Percentiles rank a stretch among this genome's conserved stretches.
These are phyloP conservation scores for Apamea anceps DNA, from an alignment of 2,888 invertebrate species.

Conservation along the genomic window DNA sequence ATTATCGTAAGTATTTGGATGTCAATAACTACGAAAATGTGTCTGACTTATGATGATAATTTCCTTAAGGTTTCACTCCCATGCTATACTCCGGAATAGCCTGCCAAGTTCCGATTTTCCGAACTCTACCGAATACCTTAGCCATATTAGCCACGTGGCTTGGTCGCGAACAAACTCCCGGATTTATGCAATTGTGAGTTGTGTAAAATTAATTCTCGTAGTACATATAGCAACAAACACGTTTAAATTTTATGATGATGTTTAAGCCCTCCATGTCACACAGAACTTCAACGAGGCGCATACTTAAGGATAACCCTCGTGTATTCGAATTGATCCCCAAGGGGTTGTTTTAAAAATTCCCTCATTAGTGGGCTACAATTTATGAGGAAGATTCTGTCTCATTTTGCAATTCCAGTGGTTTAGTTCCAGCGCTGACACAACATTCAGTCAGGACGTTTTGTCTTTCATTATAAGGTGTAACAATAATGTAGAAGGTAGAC, in stretches of 20 bases:
- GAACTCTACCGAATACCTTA: background rate
- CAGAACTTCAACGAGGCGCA: background rate
- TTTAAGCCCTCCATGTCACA: too few species aligned
- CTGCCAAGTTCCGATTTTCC: too few species aligned
- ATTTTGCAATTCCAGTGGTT: slow-evolving; percentile 14
- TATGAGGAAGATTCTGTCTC: slow-evolving; percentile 1
- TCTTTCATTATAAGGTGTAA: background rate
- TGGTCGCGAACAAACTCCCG: background rate
- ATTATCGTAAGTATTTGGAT: background rate
- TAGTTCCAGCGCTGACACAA: background rate
- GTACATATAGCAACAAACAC: background rate
- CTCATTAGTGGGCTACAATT: slow-evolving; percentile 24
- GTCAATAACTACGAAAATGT: background rate
- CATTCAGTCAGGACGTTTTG: background rate
- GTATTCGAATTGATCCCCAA: slow-evolving; percentile 15
- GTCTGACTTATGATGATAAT: background rate
- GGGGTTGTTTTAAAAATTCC: slow-evolving; percentile 41
- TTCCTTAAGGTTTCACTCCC: background rate
- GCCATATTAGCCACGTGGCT: background rate
- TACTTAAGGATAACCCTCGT: slow-evolving; percentile 6
- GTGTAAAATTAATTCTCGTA: background rate
- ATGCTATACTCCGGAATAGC: background rate
- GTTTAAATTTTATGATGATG: background rate
- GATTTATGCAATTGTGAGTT: background rate
- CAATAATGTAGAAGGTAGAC: background rate